These are phyloP conservation scores for Machaerirhynchus nigripectus DNA, from an alignment of 2,113 vertebrate genomes.

Conservation along the genomic window DNA sequence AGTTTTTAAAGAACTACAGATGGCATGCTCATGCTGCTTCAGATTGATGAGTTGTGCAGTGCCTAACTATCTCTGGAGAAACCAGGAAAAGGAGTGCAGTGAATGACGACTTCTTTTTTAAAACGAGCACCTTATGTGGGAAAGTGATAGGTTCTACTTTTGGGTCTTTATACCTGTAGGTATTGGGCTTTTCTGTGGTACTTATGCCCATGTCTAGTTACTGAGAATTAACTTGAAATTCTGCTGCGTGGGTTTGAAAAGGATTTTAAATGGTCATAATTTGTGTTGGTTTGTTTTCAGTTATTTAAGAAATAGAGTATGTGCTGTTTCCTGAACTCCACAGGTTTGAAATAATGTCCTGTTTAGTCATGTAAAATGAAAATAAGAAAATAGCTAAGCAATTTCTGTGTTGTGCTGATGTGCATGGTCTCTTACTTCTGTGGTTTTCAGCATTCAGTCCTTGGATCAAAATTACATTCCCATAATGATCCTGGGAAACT, in stretches of 20 bases:
- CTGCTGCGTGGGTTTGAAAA: background rate
- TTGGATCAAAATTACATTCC: background rate
- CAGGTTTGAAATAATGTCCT: background rate
- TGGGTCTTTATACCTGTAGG: background rate
- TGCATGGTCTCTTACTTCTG: background rate
- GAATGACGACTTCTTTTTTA: background rate
- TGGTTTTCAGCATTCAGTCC: background rate
- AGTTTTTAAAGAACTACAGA: background rate
- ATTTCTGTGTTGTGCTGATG: background rate
- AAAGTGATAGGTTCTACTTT: background rate
- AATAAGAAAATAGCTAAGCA: background rate
- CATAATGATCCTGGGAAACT: background rate
- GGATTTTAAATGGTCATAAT: background rate
- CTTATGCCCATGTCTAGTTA: background rate
- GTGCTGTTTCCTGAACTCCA: background rate
- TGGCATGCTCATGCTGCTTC: background rate
- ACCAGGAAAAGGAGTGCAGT: background rate
- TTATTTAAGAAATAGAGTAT: background rate
- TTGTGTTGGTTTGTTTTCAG: background rate
- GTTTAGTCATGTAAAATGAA: background rate
- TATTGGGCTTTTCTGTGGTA: background rate
- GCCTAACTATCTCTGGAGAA: background rate
- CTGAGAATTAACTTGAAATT: background rate
- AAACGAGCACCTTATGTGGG: background rate
- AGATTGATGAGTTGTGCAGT: background rate